Evolutionary conservation across 1,140 invertebrate species (phyloP).

Genomic region (Alviniconcha marisindica): DNA sequence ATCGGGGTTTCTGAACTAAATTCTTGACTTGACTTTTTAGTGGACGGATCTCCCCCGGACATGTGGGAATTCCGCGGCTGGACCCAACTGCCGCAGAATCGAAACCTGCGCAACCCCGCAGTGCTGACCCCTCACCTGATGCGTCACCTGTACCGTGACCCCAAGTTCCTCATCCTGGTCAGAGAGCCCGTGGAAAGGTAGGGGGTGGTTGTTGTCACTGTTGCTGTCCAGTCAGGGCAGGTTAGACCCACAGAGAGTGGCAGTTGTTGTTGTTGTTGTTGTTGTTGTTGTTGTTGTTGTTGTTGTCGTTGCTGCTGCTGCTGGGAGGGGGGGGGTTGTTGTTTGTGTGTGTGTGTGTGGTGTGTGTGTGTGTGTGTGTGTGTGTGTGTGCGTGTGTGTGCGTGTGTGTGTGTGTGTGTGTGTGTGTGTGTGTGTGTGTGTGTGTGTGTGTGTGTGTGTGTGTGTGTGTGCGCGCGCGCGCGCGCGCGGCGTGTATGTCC

Average conservation of each 20-base stretch:
- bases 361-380: too few species aligned
- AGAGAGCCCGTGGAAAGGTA: slow-evolving; percentile 64
- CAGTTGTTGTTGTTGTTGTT: neutral
- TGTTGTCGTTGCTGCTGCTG: neutral
- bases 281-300: neutral
- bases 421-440: too few species aligned
- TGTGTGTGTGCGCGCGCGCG: too few species aligned
- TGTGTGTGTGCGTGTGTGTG: too few species aligned
- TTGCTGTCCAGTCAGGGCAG: neutral
- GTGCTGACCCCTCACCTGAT: slow-evolving; percentile 64
- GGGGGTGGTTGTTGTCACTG: slow-evolving; percentile 18
- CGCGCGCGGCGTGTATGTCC: too few species aligned
- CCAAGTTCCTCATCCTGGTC: slow-evolving; percentile 61
- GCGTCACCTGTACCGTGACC: slow-evolving; percentile 57
- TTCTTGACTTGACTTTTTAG: too few species aligned
- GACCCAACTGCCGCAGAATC: slow-evolving; percentile 62
- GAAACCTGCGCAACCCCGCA: slow-evolving; percentile 46
- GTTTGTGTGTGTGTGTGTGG: too few species aligned
- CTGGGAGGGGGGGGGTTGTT: too few species aligned
- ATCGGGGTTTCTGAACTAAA: too few species aligned
- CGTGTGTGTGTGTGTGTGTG: too few species aligned
- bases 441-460: too few species aligned
- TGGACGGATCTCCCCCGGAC: slow-evolving; percentile 68
- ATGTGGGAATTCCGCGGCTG: slow-evolving; percentile 69
- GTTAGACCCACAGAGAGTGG: neutral